These are phyloP conservation scores for Meliscaeva auricollis DNA, from an alignment of 2,888 invertebrate genomes.

Conservation along the genomic window DNA sequence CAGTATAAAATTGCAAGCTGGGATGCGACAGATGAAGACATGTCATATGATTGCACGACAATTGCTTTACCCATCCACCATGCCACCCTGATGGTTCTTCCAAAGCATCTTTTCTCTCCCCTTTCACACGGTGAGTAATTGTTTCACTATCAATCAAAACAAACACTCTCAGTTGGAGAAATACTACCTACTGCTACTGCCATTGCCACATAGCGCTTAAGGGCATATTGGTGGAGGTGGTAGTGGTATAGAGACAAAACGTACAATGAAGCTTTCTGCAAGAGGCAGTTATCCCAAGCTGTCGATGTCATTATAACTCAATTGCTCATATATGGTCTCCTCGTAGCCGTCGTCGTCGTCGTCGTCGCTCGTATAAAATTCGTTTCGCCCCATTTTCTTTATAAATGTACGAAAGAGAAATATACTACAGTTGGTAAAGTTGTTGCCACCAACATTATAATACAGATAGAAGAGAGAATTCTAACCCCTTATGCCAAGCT, in stretches of 20 bases:
- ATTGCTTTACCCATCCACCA: constrained; percentile 55
- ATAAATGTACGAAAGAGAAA: constrained; percentile 19
- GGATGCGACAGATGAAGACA: constrained; percentile 65
- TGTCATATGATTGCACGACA: constrained; percentile 73
- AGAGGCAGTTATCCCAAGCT: constrained; percentile 81
- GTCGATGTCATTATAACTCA: constrained; percentile 83
- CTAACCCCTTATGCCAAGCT: constrained; percentile 58
- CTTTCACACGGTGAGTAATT: constrained; percentile 67
- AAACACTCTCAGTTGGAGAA: constrained; percentile 52
- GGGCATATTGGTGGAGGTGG: not conserved
- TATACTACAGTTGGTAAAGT: not conserved
- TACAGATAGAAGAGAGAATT: constrained; percentile 63
- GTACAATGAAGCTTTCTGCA: constrained; percentile 35
- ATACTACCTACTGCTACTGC: not conserved
- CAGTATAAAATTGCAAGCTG: constrained; percentile 11
- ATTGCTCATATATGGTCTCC: constrained; percentile 81
- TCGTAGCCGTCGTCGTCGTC: not conserved
- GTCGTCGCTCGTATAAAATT: constrained; percentile 29
- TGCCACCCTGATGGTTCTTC: too few relatives aligned
- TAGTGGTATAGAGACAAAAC: not conserved
- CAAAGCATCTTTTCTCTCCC: constrained; percentile 9
- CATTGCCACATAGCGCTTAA: not conserved
- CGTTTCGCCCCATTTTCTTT: constrained; percentile 73
- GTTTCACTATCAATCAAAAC: constrained; percentile 76
- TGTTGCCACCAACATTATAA: constrained; percentile 68